phyloP scores from a whole-genome alignment of 1,140 invertebrate genomes.

The Nephila pilipes region DNA sequence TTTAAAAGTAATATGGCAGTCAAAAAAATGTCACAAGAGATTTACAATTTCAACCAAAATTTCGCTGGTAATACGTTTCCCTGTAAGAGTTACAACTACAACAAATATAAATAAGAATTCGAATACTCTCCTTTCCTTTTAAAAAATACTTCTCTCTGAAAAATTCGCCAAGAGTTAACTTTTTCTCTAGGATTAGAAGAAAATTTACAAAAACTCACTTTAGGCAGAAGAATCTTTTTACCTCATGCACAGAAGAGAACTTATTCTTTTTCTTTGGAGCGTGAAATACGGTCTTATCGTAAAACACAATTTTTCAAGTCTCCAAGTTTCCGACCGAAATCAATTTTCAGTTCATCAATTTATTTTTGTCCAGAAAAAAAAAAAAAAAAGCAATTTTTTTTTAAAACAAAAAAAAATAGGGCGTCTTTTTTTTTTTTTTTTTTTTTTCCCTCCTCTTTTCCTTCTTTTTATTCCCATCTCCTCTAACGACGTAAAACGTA shows the following conservation, averaged over 20 bases:
- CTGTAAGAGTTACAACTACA: neutral
- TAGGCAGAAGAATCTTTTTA: neutral
- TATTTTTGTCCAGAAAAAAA: slow-evolving; percentile 27
- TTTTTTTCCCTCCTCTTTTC: too few species aligned
- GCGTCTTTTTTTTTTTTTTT: neutral
- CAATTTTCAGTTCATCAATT: slow-evolving; percentile 41
- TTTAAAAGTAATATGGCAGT: neutral
- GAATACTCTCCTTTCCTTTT: too few species aligned
- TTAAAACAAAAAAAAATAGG: neutral
- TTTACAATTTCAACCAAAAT: neutral
- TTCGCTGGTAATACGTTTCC: neutral
- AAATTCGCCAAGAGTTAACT: neutral
- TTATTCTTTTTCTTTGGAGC: neutral
- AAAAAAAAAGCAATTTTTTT: slow-evolving; percentile 8
- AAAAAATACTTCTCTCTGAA: neutral
- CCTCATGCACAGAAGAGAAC: neutral
- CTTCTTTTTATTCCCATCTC: neutral
- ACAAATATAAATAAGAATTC: neutral
- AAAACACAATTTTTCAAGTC: slow-evolving; percentile 36
- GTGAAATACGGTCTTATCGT: slow-evolving; percentile 20
- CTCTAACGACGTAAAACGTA: neutral
- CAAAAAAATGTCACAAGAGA: neutral
- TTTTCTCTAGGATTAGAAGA: neutral
- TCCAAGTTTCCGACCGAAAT: slow-evolving; percentile 34
- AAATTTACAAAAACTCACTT: slow-evolving; percentile 19